Base-by-base conservation (phyloP, 2,888 invertebrate genomes). In the Netelia melanura region DNA sequence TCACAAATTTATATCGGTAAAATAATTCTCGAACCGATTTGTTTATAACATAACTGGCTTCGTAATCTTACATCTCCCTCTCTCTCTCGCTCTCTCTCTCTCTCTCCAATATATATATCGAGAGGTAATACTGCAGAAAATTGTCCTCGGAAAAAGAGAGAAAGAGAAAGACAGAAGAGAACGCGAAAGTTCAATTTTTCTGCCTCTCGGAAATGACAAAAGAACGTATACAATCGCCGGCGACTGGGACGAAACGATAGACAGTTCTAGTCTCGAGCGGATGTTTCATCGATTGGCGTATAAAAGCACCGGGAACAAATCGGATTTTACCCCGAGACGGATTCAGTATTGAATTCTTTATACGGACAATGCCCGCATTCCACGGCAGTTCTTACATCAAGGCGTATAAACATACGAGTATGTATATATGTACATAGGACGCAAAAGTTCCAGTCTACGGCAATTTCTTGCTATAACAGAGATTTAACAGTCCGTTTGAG, bases 271-370 rank as follows among this genome's bases (percentile, higher is more conserved):
- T 54, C 61, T 11, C 17, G 56, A 74, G 68, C 52, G 62, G 70
- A 68, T 56, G 71, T 80, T 84, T 61, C 72, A 81, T 81, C 64
- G 81, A 76, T 77, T 77, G 77, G 77, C 72, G 72, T 75, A 75
- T 77, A 76, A 77, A 67, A 56, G 72, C 54, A 23, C 10, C 23
- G 30, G 67, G 23, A 72, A 77, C 81, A 81, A 84, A 84, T 84
- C 81, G 77, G 77, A 84, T 84, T 84, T 68, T 48, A 78, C 62
- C 54, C 54, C 21, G 61, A 72, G 84, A 56, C 43, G 62, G 67
- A 77, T 72, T 81, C 58, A 61, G 61, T 81, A 81, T 77, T 75
- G 77, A 54, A 72, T 84, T 76, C 84, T 67, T 62, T 68, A 52
- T 76, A 74, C 38, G 52, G 48, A 30, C 62, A 21, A 61, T 17